These are phyloP conservation scores for Stramonita haemastoma DNA, from an alignment of 2,888 invertebrate genomes.

Conservation along the genomic window DNA sequence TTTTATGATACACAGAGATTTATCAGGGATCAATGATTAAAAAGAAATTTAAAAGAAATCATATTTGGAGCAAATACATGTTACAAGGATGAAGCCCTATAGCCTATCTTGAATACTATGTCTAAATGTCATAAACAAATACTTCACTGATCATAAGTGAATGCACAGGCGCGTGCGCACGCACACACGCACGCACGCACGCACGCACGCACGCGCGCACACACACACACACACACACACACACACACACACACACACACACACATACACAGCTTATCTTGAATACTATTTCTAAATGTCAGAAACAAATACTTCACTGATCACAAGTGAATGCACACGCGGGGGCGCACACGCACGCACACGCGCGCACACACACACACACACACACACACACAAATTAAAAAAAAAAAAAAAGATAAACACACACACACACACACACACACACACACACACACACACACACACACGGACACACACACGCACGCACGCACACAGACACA, in stretches of 20 bases:
- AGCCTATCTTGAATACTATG: too few relatives aligned
- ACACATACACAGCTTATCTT: background rate
- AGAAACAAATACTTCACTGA: too few relatives aligned
- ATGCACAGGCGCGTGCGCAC: too few relatives aligned
- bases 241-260: background rate
- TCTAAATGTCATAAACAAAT: too few relatives aligned
- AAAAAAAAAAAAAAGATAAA: background rate
- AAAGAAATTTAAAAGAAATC: too few relatives aligned
- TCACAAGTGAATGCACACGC: background rate
- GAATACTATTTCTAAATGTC: background rate
- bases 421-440: background rate
- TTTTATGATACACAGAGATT: too few relatives aligned
- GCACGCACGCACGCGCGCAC: background rate
- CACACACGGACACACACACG: background rate
- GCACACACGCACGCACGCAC: background rate
- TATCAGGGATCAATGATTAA: too few relatives aligned
- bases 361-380: background rate
- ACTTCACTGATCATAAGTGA: too few relatives aligned
- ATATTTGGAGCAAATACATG: too few relatives aligned
- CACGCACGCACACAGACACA: slow-evolving; percentile 13
- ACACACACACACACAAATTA: background rate
- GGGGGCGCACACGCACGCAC: background rate
- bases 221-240: background rate
- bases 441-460: slow-evolving; percentile 17
- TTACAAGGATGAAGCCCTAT: too few relatives aligned